Base-by-base conservation (phyloP, 2,888 invertebrate species). In the Auanema freiburgensis region DNA sequence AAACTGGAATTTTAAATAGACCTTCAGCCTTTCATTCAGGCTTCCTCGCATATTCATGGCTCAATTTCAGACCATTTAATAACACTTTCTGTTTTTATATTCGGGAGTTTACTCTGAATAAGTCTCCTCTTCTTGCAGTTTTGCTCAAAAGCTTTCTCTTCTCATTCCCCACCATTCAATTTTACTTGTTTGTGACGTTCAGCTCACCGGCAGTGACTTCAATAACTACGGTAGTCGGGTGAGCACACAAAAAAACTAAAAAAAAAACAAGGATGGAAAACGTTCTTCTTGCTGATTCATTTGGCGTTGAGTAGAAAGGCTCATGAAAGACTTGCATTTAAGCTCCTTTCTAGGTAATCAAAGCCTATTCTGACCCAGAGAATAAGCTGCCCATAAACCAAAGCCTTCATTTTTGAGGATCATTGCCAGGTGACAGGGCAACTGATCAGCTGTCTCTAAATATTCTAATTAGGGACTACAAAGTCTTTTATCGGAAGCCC, bases 41-140 rank as follows among this genome's bases (percentile, higher is more conserved):
- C 24, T 18, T 11, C 42, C 24, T 59, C 44, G 59, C 59, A 59
- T 59, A 59, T 59, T 59, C 59, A 59, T 59, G 43, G 59, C 59
- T 33, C 50, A 42, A 59, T 59, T 52, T 59, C 33, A 33, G 33
- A 33, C 33, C 33, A 33, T 33, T 33, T 33, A 33, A 33, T 33
- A 33, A 33, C 33, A 33, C 33, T 33, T 33, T 33, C 33, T 33
- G 33, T 33, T 33, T 33, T 33, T 33, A 33, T 33, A 33, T 33
- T 33, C 33, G 33, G 8, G 33, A 33, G 33, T 33, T 33, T 33
- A 33, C 33, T 33, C 33, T 33, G 8, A n/a, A 50, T 50, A 50
- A 50, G 50, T 23, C 50, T 50, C 12, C 25, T 16, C 40, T 12
- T 18, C 33, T 16, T 41, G 18, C 41, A 41, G 33, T 54, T 54